phyloP scores from a whole-genome alignment of 2,797 vertebrate species.

The Phylloscopus collybita region DNA sequence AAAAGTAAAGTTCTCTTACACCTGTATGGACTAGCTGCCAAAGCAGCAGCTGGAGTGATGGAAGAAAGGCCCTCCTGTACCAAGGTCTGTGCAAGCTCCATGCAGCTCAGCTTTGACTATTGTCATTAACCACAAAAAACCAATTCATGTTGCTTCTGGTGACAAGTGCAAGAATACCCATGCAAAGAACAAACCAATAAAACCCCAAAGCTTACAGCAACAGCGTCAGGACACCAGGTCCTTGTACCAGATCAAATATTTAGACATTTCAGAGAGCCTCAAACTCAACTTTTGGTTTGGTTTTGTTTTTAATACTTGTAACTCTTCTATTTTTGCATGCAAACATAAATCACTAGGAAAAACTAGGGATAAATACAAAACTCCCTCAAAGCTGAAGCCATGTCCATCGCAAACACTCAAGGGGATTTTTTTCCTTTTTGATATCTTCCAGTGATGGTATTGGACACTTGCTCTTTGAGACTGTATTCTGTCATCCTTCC shows the following conservation, averaged over 20 bases:
- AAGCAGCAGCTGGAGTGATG: neutral
- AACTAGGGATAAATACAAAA: neutral
- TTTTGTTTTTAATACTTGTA: neutral
- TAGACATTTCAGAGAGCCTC: neutral
- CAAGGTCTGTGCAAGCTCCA: neutral
- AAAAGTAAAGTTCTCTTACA: neutral
- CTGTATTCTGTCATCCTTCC: neutral
- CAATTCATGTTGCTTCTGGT: fast-evolving
- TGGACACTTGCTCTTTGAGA: neutral
- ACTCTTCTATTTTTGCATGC: neutral
- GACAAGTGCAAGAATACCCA: neutral
- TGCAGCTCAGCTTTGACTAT: neutral
- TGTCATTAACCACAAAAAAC: neutral
- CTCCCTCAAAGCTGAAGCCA: neutral
- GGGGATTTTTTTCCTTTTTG: neutral
- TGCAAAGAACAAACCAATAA: neutral
- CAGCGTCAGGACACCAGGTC: neutral
- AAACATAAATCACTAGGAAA: neutral
- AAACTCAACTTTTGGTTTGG: neutral
- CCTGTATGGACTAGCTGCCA: neutral
- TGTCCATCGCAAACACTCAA: neutral
- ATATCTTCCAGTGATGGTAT: neutral
- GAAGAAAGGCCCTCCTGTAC: neutral
- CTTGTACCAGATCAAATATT: neutral
- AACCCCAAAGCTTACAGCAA: neutral